These are phyloP conservation scores for Pseudoips prasinana DNA, from an alignment of 2,888 invertebrate species.

Conservation along the genomic window DNA sequence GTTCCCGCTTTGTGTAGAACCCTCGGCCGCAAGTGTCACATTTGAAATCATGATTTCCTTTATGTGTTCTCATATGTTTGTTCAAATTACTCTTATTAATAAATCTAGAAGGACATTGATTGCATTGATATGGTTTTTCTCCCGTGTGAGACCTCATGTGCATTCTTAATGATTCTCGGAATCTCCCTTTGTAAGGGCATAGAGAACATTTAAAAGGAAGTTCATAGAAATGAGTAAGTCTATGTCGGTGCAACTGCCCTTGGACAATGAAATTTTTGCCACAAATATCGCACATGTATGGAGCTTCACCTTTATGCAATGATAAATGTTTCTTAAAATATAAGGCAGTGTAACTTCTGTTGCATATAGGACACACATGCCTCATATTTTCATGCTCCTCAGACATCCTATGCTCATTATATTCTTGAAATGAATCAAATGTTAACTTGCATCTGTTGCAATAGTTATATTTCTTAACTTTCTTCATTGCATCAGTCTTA, in stretches of 20 bases:
- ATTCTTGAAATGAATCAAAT: conserved; percentile 47
- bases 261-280: conserved; percentile 41
- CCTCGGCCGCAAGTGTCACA: conserved; percentile 59
- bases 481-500: no score
- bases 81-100: conserved; percentile 70
- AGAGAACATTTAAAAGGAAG: conserved; percentile 55
- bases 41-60: conserved; percentile 46
- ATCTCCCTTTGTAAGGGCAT: conserved; percentile 63
- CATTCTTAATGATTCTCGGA: conserved; percentile 57
- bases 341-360: conserved; percentile 44
- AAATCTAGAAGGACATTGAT: conserved; percentile 60
- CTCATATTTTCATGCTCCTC: conserved; percentile 54
- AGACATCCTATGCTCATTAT: conserved; percentile 47
- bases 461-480: neutral
- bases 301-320: conserved; percentile 40
- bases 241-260: neutral
- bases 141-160: conserved; percentile 69
- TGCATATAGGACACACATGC: conserved; percentile 50
- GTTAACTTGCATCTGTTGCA: conserved; percentile 18
- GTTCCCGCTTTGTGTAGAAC: conserved; percentile 50
- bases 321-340: conserved; percentile 54
- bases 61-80: conserved; percentile 52
- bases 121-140: conserved; percentile 67
- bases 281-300: conserved; percentile 62
- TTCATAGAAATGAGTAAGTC: conserved; percentile 30